Base-by-base conservation (phyloP, 2,797 vertebrate species). In the Paguma larvata region DNA sequence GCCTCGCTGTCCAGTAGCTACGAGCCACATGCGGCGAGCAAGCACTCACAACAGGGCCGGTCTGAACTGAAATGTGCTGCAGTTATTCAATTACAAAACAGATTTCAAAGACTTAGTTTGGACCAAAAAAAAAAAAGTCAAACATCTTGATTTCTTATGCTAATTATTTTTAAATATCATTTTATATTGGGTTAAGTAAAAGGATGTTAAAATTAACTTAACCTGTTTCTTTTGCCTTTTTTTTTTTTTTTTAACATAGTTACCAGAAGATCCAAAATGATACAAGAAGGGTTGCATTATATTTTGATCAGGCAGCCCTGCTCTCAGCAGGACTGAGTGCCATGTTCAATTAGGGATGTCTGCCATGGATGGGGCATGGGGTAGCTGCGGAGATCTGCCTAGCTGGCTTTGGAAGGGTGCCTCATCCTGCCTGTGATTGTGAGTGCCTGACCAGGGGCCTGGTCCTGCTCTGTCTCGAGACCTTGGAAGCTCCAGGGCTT, bases 1-100 rank as follows among this genome's bases (percentile, higher is more conserved):
- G 2, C 38, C 0, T 1, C 1, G 2, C 53, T 23, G 53, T 46
- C 46, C 2, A 0, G 72, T 11, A 53, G 68, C 62, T 34, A 0
- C 2, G 10, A 30, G 56, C 41, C 41, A 32, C 25, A 0, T 0
- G 25, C 2, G 0, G 32, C 46, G 21, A 21, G 25, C 18, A 14
- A 38, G 41, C 25, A 48, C 77, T 12, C 6, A 18, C 63, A 48
- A 25, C 6, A 3, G 15, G 38, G 70, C 65, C 30, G 27, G 67
- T 68, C 56, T 51, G 23, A 23, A 41, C 2, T 32, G 44, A 75
- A 70, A 59, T 0, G 30, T 12, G 18, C n/a, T 12, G 1, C 0
- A n/a, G 63, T 38, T 44, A 6, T n/a, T 85, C 59, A 34, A 70
- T 70, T 15, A 14, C 14, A 12, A 15, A 34, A 41, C 25, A 16